Conservation (phyloP, 30 jellyfish, hydroid and myxozoan genomes). For the Aurelia aurita region DNA sequence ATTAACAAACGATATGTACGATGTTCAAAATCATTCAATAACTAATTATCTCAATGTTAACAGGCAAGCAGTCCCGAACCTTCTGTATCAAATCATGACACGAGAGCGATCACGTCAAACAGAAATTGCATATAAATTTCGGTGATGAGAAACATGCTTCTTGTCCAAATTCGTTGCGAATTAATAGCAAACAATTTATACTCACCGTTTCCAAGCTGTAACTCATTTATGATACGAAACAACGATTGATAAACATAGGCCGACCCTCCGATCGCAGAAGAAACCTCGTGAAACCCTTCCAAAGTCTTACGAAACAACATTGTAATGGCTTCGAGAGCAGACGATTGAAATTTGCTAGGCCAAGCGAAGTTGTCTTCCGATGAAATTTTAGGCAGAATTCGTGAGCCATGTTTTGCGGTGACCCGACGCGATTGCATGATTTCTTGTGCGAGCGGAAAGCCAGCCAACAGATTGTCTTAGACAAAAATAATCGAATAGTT, state of each 20-base stretch:
- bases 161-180: neutral
- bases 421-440: conserved; percentile 70
- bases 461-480: conserved; percentile 79
- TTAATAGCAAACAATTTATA: neutral
- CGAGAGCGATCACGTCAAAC: conserved; percentile 2
- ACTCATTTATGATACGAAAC: neutral
- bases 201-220: conserved; percentile 31
- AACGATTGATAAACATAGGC: conserved; percentile 11
- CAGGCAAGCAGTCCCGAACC: conserved; percentile 22
- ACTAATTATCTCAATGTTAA: neutral
- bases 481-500: conserved; percentile 90
- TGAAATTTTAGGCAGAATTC: conserved; percentile 6
- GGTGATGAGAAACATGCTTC: conserved; percentile 2
- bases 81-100: neutral
- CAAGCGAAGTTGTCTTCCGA: conserved; percentile 37
- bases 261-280: conserved; percentile 50
- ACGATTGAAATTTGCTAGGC: conserved; percentile 35
- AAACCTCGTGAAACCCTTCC: conserved; percentile 14
- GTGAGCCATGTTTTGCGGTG: conserved; percentile 57
- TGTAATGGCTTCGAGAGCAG: conserved; percentile 15
- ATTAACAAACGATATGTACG: no score
- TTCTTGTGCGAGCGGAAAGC: conserved; percentile 76
- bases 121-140: neutral
- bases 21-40: no score
- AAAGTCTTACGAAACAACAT: conserved; percentile 9